These are phyloP conservation scores for Notothenia coriiceps DNA, from an alignment of 2,113 vertebrate species.

Conservation along the genomic window DNA sequence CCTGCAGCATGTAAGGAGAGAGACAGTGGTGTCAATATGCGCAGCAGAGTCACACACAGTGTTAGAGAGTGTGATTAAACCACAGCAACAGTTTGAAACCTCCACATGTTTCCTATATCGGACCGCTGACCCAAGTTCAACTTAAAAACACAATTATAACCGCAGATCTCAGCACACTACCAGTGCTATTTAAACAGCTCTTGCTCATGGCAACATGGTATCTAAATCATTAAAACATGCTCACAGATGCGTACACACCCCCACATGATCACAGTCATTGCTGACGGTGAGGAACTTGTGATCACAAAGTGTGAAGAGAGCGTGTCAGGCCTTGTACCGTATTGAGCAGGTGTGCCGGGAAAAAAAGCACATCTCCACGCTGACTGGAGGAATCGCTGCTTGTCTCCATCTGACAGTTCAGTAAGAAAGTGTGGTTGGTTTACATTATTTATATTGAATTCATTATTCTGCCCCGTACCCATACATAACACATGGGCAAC, in stretches of 20 bases:
- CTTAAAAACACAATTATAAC: background rate
- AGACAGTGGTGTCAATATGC: constrained; percentile 4
- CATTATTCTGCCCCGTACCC: constrained; percentile 54
- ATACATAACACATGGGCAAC: constrained; percentile 68
- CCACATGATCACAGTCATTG: constrained; percentile 15
- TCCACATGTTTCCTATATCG: background rate
- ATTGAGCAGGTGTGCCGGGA: constrained; percentile 46
- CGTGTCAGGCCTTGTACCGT: background rate
- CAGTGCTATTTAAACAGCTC: constrained; percentile 23
- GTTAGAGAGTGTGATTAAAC: constrained; percentile 25
- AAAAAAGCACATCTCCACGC: constrained; percentile 6
- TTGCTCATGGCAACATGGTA: constrained; percentile 5
- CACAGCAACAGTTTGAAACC: constrained; percentile 6
- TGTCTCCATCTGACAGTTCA: constrained; percentile 21
- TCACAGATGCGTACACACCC: background rate
- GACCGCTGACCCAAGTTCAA: constrained; percentile 13
- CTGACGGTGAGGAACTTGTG: constrained; percentile 43
- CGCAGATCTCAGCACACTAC: constrained; percentile 22
- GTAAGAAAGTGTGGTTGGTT: constrained; percentile 38
- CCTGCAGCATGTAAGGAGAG: constrained; percentile 39
- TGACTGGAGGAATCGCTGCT: constrained; percentile 31
- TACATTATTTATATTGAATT: constrained; percentile 65
- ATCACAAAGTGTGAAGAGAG: constrained; percentile 43
- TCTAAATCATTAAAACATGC: constrained; percentile 21
- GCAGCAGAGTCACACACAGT: constrained; percentile 7